Percentiles rank a stretch among this genome's conserved stretches.
phyloP scores from a whole-genome alignment of 2,113 vertebrate genomes.

The Mesoclemmys tuberculata region DNA sequence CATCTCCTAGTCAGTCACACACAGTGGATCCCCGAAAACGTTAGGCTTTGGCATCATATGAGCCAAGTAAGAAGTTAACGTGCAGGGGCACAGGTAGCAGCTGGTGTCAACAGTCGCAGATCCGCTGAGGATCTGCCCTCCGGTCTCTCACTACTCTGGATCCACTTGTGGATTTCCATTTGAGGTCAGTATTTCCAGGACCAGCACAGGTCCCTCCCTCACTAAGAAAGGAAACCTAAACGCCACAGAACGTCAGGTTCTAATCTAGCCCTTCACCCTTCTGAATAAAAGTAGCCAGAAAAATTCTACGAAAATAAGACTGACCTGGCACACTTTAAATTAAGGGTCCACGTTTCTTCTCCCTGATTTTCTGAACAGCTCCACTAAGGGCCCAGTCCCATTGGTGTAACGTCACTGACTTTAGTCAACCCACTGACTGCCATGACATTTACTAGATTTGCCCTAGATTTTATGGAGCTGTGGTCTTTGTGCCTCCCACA shows the following conservation, averaged over 20 bases:
- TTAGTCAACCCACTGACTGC: neutral
- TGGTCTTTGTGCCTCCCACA: neutral
- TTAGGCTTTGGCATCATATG: rapidly evolving
- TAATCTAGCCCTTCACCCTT: too few relatives aligned
- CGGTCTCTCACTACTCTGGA: neutral
- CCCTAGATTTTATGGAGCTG: neutral
- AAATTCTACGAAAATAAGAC: neutral
- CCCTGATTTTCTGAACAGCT: neutral
- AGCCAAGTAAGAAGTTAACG: neutral
- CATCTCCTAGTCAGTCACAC: neutral
- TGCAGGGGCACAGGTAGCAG: neutral
- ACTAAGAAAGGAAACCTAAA: neutral
- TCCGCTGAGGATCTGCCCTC: neutral
- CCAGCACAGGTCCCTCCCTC: neutral
- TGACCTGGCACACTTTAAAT: neutral
- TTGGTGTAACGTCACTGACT: neutral
- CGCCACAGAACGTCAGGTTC: neutral
- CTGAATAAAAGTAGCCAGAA: neutral
- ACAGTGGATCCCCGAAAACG: rapidly evolving
- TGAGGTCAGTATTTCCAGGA: neutral
- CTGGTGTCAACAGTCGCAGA: neutral
- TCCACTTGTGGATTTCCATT: neutral
- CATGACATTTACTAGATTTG: neutral
- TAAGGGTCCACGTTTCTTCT: neutral
- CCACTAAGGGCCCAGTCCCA: neutral